Percentiles rank a stretch among this genome's conserved stretches.
These are phyloP conservation scores for Ochropleura leucogaster DNA, from an alignment of 2,888 invertebrate species.

Conservation along the genomic window DNA sequence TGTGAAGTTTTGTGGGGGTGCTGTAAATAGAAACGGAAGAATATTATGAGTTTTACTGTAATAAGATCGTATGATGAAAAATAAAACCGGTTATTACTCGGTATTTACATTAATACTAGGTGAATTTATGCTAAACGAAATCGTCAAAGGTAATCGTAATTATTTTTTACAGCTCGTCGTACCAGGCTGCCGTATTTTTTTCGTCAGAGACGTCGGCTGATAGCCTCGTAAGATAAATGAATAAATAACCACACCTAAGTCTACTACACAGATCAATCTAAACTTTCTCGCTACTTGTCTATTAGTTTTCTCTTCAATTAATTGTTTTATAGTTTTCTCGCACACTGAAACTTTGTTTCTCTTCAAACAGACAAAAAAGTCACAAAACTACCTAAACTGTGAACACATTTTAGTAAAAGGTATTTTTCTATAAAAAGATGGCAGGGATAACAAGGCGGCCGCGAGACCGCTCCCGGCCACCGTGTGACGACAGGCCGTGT, in stretches of 20 bases:
- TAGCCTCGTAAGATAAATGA: neutral
- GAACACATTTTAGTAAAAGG: neutral
- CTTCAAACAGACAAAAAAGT: neutral
- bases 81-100: neutral
- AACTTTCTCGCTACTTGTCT: slow-evolving; percentile 21
- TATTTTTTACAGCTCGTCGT: neutral
- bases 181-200: neutral
- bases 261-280: slow-evolving; percentile 12
- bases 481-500: no score
- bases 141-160: neutral
- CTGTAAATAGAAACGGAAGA: neutral
- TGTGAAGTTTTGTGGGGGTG: slow-evolving; percentile 11
- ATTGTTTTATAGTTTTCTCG: slow-evolving; percentile 24
- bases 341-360: slow-evolving; percentile 16
- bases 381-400: neutral
- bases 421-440: neutral
- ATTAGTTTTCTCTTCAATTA: slow-evolving; percentile 28
- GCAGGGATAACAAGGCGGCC: neutral
- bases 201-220: neutral
- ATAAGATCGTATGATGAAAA: neutral
- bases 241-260: slow-evolving; percentile 10
- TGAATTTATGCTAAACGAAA: neutral
- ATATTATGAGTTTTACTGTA: neutral
- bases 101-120: neutral
- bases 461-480: no score